Conservation (phyloP, 2,888 invertebrate species). For the Hemaris fuciformis region DNA sequence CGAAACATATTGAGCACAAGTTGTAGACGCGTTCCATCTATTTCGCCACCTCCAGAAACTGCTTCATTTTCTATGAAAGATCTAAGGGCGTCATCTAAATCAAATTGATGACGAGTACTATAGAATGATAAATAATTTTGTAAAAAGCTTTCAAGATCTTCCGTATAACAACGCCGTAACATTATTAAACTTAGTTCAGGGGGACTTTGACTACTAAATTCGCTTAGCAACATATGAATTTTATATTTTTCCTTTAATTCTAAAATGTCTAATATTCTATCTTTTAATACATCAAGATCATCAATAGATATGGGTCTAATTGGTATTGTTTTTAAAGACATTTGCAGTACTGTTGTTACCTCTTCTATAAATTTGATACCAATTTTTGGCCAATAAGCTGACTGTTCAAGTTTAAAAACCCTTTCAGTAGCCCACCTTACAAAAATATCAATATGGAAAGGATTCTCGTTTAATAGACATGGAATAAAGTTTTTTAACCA, state of each 20-base stretch:
- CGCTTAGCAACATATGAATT: conserved; percentile 70
- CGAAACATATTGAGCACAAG: conserved; percentile 63
- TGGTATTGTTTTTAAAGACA: conserved; percentile 59
- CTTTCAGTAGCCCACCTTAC: conserved; percentile 75
- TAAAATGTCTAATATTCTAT: conserved; percentile 62
- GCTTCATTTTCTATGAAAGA: conserved; percentile 71
- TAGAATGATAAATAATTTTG: conserved; percentile 67
- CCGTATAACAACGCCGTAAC: conserved; percentile 74
- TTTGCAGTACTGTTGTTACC: conserved; percentile 57
- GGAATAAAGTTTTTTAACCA: conserved; percentile 74
- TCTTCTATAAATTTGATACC: conserved; percentile 72
- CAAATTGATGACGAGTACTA: conserved; percentile 64
- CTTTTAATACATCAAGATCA: conserved; percentile 64
- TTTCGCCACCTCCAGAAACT: conserved; percentile 62
- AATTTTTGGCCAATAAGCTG: conserved; percentile 77
- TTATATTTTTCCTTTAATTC: conserved; percentile 73
- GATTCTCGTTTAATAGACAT: conserved; percentile 63
- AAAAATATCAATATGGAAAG: conserved; percentile 70
- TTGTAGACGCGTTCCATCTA: conserved; percentile 64
- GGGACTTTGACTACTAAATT: conserved; percentile 64
- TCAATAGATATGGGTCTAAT: conserved; percentile 70
- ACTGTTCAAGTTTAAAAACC: conserved; percentile 68
- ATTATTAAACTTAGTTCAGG: conserved; percentile 72
- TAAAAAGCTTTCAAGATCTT: conserved; percentile 68
- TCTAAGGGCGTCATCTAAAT: conserved; percentile 65